phyloP scores from a whole-genome alignment of 2,797 vertebrate genomes.

The Anabas testudineus region DNA sequence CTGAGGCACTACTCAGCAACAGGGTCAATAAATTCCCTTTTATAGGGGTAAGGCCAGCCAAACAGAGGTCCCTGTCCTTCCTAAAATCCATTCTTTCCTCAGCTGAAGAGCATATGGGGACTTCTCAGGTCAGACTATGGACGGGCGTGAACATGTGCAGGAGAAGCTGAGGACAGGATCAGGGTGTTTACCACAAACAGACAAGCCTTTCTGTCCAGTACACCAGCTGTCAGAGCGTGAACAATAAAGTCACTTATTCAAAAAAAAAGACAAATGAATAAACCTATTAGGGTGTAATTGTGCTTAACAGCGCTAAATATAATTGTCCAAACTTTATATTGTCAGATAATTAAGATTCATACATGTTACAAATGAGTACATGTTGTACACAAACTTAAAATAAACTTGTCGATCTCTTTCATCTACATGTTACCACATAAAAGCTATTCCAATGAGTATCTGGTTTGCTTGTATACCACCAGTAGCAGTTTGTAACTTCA shows the following conservation, averaged over 20 bases:
- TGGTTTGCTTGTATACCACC: slow-evolving; percentile 27
- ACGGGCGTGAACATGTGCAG: slow-evolving; percentile 76
- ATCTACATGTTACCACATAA: slow-evolving; percentile 23
- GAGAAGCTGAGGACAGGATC: slow-evolving; percentile 59
- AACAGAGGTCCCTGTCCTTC: slow-evolving; percentile 59
- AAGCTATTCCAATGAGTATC: slow-evolving; percentile 22
- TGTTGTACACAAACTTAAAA: neutral
- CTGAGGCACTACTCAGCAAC: slow-evolving; percentile 57
- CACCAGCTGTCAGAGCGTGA: slow-evolving; percentile 73
- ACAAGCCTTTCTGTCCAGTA: slow-evolving; percentile 59
- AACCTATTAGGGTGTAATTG: slow-evolving; percentile 49
- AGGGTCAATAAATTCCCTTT: slow-evolving; percentile 66
- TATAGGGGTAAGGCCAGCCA: slow-evolving; percentile 53
- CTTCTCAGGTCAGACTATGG: slow-evolving; percentile 68
- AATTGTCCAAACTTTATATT: slow-evolving; percentile 36
- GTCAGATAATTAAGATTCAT: slow-evolving; percentile 15
- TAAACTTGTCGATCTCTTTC: neutral
- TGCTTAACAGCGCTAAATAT: slow-evolving; percentile 43
- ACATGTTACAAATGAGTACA: slow-evolving; percentile 6
- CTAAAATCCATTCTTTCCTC: slow-evolving; percentile 49
- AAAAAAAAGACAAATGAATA: slow-evolving; percentile 50
- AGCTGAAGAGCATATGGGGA: slow-evolving; percentile 46
- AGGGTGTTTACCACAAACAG: slow-evolving; percentile 67
- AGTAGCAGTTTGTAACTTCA: slow-evolving; percentile 51
- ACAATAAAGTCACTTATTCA: slow-evolving; percentile 75